Evolutionary conservation across 2,797 vertebrate species (phyloP).

Genomic region (Pantherophis vulpinus): DNA sequence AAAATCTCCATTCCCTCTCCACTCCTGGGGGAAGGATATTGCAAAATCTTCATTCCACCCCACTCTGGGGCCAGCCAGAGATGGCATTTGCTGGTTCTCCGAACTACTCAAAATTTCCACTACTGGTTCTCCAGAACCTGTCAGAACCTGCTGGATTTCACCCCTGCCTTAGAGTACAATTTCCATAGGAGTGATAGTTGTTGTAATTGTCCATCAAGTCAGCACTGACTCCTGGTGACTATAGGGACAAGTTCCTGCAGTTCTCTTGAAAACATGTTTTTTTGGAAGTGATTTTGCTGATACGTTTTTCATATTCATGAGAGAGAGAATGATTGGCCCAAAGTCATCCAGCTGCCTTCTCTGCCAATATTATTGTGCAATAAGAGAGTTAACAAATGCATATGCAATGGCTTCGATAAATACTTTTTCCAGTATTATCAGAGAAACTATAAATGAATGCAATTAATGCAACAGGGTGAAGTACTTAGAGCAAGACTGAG

Average conservation of each 20-base stretch:
- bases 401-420: not conserved
- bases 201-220: not conserved
- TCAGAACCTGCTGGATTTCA: too few relatives aligned
- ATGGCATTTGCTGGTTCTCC: too few relatives aligned
- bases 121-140: too few relatives aligned
- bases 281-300: not conserved
- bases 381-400: not conserved
- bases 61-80: too few relatives aligned
- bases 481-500: not conserved
- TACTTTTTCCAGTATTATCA: constrained; percentile 5
- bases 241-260: not conserved
- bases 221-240: not conserved
- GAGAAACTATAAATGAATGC: not conserved
- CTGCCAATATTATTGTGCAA: not conserved
- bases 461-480: constrained; percentile 15
- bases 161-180: not conserved
- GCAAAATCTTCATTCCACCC: too few relatives aligned
- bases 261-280: not conserved
- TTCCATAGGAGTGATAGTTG: not conserved
- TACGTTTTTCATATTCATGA: not conserved
- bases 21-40: too few relatives aligned
- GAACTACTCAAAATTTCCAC: too few relatives aligned
- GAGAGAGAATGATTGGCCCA: not conserved
- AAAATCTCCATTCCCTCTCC: too few relatives aligned
- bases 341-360: not conserved